Conservation (phyloP, 1,140 invertebrate species). For the Geopemphigus sp. region DNA sequence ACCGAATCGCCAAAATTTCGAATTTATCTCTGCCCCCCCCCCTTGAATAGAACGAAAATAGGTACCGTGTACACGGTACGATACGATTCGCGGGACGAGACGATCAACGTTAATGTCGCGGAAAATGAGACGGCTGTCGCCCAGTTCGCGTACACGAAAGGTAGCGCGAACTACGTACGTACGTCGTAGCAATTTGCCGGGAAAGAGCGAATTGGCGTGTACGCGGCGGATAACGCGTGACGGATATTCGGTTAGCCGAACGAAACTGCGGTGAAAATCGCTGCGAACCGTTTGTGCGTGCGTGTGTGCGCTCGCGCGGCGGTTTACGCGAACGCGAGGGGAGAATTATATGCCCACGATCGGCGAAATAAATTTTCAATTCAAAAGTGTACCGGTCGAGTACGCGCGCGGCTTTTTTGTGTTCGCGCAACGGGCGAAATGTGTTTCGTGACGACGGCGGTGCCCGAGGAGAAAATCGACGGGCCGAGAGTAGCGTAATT, state of each 20-base stretch:
- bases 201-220: neutral
- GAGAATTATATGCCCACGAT: neutral
- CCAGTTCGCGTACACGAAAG: conserved; percentile 61
- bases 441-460: neutral
- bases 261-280: neutral
- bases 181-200: neutral
- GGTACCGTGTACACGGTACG: no score
- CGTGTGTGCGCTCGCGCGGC: no score
- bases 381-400: neutral
- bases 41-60: conserved; percentile 1
- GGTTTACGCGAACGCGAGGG: no score
- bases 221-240: neutral
- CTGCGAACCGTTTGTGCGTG: neutral
- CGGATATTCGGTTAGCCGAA: neutral
- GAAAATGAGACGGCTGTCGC: conserved; percentile 71
- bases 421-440: neutral
- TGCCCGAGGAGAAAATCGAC: no score
- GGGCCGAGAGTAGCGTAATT: no score
- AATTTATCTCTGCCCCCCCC: neutral
- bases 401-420: neutral
- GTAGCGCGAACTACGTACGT: neutral
- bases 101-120: conserved; percentile 59
- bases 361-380: neutral
- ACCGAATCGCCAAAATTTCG: neutral
- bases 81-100: neutral